phyloP scores from a whole-genome alignment of 2,113 vertebrate species.

The Acanthochromis polyacanthus region DNA sequence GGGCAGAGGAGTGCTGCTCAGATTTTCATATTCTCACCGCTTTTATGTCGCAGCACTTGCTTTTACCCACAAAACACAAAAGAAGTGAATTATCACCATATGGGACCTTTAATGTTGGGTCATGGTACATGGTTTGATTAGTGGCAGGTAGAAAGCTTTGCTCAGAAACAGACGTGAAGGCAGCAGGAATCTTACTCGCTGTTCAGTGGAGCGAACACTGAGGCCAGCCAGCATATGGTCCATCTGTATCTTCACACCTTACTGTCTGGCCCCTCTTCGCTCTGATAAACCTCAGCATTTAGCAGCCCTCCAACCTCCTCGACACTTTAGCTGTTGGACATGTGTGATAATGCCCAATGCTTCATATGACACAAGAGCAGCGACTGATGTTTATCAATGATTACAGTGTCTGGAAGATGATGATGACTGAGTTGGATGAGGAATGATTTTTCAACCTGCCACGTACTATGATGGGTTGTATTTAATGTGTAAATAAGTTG shows the following conservation, averaged over 20 bases:
- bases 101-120: background rate
- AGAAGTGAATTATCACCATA: too few species aligned
- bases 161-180: conserved; percentile 74
- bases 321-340: conserved; percentile 58
- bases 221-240: conserved; percentile 81
- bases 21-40: too few species aligned
- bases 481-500: background rate
- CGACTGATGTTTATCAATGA: background rate
- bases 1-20: too few species aligned
- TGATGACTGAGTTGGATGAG: background rate
- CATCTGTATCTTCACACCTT: conserved; percentile 81
- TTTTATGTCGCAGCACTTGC: too few species aligned
- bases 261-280: conserved; percentile 78
- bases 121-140: background rate
- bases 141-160: conserved; percentile 42
- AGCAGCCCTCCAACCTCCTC: conserved; percentile 37
- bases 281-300: conserved; percentile 76
- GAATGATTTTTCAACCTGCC: too few species aligned
- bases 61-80: too few species aligned
- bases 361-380: background rate
- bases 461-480: background rate
- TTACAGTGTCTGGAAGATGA: background rate
- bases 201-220: conserved; percentile 68
- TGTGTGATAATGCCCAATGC: conserved; percentile 31
- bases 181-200: conserved; percentile 78